A percentile compares a stretch with the other conserved stretches of the same genome.
Evolutionary conservation across 1,140 invertebrate genomes (phyloP).

Genomic region (Capitella teleta): DNA sequence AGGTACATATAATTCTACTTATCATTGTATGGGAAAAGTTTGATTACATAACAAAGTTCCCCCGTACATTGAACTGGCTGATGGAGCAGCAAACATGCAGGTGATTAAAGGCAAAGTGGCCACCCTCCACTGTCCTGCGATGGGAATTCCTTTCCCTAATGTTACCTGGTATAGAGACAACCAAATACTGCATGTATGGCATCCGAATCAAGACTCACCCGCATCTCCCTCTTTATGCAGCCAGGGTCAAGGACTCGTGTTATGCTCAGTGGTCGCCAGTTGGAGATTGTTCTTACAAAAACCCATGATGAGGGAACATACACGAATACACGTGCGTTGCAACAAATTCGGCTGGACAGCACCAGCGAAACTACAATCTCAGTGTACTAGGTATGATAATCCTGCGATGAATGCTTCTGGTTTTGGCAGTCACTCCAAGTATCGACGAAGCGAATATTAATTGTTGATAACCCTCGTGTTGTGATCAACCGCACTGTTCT

Average conservation of each 20-base stretch:
- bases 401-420: too few relatives aligned
- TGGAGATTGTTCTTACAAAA: slow-evolving; percentile 36
- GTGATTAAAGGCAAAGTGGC: slow-evolving; percentile 22
- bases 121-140: slow-evolving; percentile 26
- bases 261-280: too few relatives aligned
- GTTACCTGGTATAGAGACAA: slow-evolving; percentile 29
- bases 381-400: slow-evolving; percentile 39
- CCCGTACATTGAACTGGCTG: slow-evolving; percentile 26
- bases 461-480: slow-evolving; percentile 38
- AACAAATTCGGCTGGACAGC: slow-evolving; percentile 40
- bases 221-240: background rate
- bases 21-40: too few relatives aligned
- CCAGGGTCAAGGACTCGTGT: too few relatives aligned
- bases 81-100: slow-evolving; percentile 21
- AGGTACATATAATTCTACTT: too few relatives aligned
- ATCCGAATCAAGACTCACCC: too few relatives aligned
- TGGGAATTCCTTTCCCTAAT: slow-evolving; percentile 30
- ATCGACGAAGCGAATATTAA: slow-evolving; percentile 47
- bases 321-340: slow-evolving; percentile 45
- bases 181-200: too few relatives aligned
- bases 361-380: slow-evolving; percentile 31
- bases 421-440: slow-evolving; percentile 40
- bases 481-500: slow-evolving; percentile 29
- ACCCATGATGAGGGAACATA: slow-evolving; percentile 35
- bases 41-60: too few relatives aligned